These are phyloP conservation scores for Caradrina clavipalpis DNA, from an alignment of 2,888 invertebrate genomes.

Conservation along the genomic window DNA sequence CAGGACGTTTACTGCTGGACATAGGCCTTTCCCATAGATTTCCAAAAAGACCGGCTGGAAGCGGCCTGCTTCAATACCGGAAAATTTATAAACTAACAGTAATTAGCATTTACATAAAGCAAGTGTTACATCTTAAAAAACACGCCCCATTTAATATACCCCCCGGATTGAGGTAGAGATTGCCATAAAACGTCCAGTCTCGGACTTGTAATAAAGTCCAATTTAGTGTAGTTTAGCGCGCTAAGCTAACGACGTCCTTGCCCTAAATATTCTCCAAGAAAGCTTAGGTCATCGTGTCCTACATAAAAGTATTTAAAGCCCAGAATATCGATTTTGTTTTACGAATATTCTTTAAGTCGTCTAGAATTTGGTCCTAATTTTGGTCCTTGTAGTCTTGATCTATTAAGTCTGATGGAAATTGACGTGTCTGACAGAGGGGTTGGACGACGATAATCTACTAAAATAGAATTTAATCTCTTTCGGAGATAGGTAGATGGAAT, in stretches of 20 bases:
- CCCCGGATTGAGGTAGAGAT: conserved; percentile 9
- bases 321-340: conserved; percentile 10
- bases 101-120: background rate
- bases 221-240: conserved; percentile 37
- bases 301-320: conserved; percentile 14
- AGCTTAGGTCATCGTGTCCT: conserved; percentile 30
- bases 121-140: background rate
- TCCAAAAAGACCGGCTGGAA: too few relatives aligned
- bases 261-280: conserved; percentile 15
- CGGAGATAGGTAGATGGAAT: background rate
- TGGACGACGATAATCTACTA: background rate
- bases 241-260: conserved; percentile 29
- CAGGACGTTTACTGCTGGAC: too few relatives aligned
- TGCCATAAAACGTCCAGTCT: conserved; percentile 20
- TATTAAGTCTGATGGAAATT: background rate
- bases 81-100: background rate
- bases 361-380: background rate
- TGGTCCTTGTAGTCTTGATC: background rate
- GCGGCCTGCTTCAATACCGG: too few relatives aligned
- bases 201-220: conserved; percentile 49
- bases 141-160: conserved; percentile 28
- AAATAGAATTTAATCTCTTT: background rate
- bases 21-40: too few relatives aligned
- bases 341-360: conserved; percentile 6
- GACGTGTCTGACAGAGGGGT: background rate